Evolutionary conservation across 1,140 invertebrate genomes (phyloP), one percentile per base, ranked within the genome.

Genomic region (Drosophila kepulauana): DNA sequence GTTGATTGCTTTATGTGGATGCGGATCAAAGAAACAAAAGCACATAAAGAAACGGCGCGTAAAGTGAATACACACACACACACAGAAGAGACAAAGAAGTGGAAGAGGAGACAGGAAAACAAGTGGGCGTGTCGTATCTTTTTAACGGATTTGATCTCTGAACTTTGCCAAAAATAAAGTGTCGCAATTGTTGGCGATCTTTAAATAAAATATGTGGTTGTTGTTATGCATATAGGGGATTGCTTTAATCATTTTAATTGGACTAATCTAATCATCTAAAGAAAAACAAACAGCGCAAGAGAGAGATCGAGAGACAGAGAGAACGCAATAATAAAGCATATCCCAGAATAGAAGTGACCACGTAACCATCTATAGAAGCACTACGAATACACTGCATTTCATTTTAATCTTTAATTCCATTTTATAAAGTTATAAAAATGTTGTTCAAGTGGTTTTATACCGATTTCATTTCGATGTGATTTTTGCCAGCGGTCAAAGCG

Each of bases 401-500:
- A 16, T 56, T 46, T 30, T 62, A 69, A 69, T 74, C 71, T 49
- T 41, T 54, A 62, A 74, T 62, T 20, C 71, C 64, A 30, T 67
- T 33, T 4, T n/a, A 72, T 10, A 72, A 75, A 68, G 15, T 49
- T 65, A 57, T 58, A 68, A 54, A 75, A n/a, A 54, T 56, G 33
- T 41, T 28, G 10, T 62, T 51, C 38, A 71, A 57, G 61, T 70
- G 78, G 16, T 35, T 64, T 30, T 45, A 11, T 15, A 51, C 66
- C 10, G 1, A 41, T 25, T 51, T 1, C 41, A 15, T 33, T 45
- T 41, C 6, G 10, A 41, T 51, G 5, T 57, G 46, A 4, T 10
- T 48, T 48, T 41, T 43, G 45, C 7, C 75, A 87, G 84, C 84
- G 82, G 82, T 87, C 82, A 88, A 80, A 87, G 46, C 82, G 82